Conservation (phyloP, 2,888 invertebrate species). For the Drosophila leonis region DNA sequence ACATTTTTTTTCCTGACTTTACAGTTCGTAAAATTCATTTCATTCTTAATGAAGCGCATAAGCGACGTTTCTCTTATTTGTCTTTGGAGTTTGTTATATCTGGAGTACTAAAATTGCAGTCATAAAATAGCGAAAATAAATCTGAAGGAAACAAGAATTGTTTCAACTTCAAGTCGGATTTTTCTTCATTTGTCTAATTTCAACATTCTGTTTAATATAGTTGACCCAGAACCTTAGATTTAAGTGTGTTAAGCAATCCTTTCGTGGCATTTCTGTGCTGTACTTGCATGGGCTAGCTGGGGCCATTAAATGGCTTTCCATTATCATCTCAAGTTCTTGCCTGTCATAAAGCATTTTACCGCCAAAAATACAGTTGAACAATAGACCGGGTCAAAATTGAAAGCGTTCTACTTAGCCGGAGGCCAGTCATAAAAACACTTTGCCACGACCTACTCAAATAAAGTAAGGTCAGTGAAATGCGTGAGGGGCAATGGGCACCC, state of each 20-base stretch:
- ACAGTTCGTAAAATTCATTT: slow-evolving; percentile 7
- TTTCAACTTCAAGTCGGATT: neutral
- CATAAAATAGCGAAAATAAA: neutral
- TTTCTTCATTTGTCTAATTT: neutral
- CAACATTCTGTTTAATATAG: neutral
- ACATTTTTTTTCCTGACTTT: neutral
- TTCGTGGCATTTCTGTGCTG: slow-evolving; percentile 19
- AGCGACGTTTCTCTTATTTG: neutral
- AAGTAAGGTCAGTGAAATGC: slow-evolving; percentile 41
- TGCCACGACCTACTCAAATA: slow-evolving; percentile 44
- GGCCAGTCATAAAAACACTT: slow-evolving; percentile 66
- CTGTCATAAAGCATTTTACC: slow-evolving; percentile 60
- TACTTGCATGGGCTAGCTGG: slow-evolving; percentile 37
- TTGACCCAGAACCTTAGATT: neutral
- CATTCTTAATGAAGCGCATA: slow-evolving; percentile 3
- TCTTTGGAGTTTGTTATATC: neutral
- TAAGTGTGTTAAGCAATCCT: slow-evolving; percentile 43
- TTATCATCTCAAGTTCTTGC: slow-evolving; percentile 63
- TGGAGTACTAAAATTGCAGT: neutral
- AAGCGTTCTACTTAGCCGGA: slow-evolving; percentile 27
- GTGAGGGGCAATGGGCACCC: neutral
- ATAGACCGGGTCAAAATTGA: slow-evolving; percentile 39
- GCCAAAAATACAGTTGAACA: slow-evolving; percentile 53
- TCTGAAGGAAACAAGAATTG: neutral
- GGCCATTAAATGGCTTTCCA: slow-evolving; percentile 57